Evolutionary conservation across 2,888 invertebrate species (phyloP), one percentile per base, ranked within the genome.

Genomic region (Frankliniella fusca): DNA sequence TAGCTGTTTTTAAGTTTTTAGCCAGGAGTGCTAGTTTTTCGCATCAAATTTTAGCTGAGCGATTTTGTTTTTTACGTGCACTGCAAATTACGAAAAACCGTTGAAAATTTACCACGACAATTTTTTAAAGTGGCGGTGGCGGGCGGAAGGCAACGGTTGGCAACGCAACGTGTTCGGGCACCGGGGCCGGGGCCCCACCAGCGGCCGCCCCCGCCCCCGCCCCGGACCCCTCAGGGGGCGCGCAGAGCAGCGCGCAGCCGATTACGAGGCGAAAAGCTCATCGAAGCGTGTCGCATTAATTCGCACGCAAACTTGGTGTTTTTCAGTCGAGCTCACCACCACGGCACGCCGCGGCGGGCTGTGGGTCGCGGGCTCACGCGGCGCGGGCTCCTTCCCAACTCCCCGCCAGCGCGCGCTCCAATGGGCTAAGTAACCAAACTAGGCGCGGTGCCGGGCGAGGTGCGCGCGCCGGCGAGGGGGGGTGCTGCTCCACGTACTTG

Each of bases 271-370:
- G 70, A n/a, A 27, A 76, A 76, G 70, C 70, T 76, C 70, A 27
- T 76, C 70, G 70, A 76, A 76, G 23, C 70, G 70, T 76, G 70
- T 76, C 70, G 27, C 70, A 76, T 76, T 76, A 76, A 76, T 76
- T 76, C 70, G 70, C 70, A 76, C 70, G 70, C 70, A 12, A 76
- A 76, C 70, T 76, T 76, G 38, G 70, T 76, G 70, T 76, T 76
- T 76, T 76, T 76, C 70, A 23, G 23, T 76, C 61, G 61, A 61
- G 61, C 61, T 20, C 38, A 38, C 61, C 54, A 54, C 54, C n/a
- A n/a, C n/a, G n/a, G n/a, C n/a, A n/a, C n/a, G n/a, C n/a, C n/a
- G n/a, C n/a, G n/a, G n/a, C n/a, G n/a, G 54, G 15, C 54, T 54
- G 18, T 18, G 8, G 54, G n/a, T n/a, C n/a, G n/a, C n/a, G n/a